Evolutionary conservation across 2,888 invertebrate genomes (phyloP).

Genomic region (Allophyes oxyacanthae): DNA sequence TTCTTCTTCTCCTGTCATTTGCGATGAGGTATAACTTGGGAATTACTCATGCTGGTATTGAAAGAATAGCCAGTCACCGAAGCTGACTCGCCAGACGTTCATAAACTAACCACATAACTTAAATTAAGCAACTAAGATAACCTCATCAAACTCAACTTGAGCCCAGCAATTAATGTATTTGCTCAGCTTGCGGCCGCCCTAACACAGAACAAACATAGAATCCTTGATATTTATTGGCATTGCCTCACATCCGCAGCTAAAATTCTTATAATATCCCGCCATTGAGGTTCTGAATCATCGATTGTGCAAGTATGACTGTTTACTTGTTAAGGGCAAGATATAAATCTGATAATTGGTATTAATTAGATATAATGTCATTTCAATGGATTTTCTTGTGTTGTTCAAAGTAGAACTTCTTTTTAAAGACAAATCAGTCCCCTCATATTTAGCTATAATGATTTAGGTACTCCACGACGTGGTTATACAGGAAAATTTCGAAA

Average conservation of each 20-base stretch:
- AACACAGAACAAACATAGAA: constrained; percentile 59
- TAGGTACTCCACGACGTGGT: too few species aligned
- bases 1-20: too few species aligned
- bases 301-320: constrained; percentile 64
- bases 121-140: not conserved
- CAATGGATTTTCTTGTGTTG: too few species aligned
- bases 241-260: constrained; percentile 69
- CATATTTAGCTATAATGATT: too few species aligned
- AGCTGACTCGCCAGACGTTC: too few species aligned
- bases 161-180: constrained; percentile 16
- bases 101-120: too few species aligned
- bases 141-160: not conserved
- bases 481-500: too few species aligned
- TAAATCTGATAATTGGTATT: constrained; percentile 2
- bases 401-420: too few species aligned
- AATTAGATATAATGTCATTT: not conserved
- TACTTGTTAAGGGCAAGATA: constrained; percentile 41
- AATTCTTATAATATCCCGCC: constrained; percentile 57
- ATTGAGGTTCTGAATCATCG: constrained; percentile 66
- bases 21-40: too few species aligned
- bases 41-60: too few species aligned
- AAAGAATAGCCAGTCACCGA: too few species aligned
- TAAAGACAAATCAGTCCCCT: too few species aligned
- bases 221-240: constrained; percentile 72
- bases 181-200: constrained; percentile 41